phyloP scores from a whole-genome alignment of 1,140 invertebrate genomes.

The Helicoverpa zea region DNA sequence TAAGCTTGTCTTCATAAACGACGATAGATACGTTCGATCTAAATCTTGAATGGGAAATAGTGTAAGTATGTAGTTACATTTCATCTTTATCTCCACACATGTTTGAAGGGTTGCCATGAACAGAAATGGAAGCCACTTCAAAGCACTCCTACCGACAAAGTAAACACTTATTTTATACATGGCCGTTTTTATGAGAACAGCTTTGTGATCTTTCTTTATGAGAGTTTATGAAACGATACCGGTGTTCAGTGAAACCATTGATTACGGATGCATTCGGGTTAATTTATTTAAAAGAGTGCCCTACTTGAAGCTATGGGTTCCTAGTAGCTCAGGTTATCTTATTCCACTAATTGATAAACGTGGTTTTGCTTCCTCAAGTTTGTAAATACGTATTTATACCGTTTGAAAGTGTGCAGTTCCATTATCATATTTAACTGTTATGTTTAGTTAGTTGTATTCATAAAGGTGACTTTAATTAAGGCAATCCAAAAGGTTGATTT shows the following conservation, averaged over 20 bases:
- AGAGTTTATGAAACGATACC: constrained; percentile 59
- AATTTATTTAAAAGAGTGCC: not conserved
- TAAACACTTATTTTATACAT: constrained; percentile 81
- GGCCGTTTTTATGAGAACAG: constrained; percentile 73
- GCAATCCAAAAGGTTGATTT: too few relatives aligned
- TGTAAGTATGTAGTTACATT: constrained; percentile 53
- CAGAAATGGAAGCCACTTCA: constrained; percentile 83
- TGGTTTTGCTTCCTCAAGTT: not conserved
- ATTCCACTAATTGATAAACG: not conserved
- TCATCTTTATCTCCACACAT: constrained; percentile 75
- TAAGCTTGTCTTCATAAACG: not conserved
- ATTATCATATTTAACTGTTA: too few relatives aligned
- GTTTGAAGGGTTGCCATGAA: constrained; percentile 72
- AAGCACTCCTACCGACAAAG: constrained; percentile 75
- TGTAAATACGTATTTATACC: not conserved
- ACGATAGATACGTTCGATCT: constrained; percentile 58
- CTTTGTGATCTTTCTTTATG: constrained; percentile 75
- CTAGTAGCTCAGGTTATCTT: constrained; percentile 3
- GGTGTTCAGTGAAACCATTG: constrained; percentile 62
- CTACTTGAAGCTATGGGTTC: constrained; percentile 9
- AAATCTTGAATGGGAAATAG: constrained; percentile 54
- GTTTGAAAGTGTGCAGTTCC: not conserved
- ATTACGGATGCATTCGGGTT: constrained; percentile 51
- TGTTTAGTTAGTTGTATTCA: too few relatives aligned
- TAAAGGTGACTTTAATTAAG: not conserved